Conservation (phyloP, 2,888 invertebrate genomes). For the Branchipolynoe longqiensis region DNA sequence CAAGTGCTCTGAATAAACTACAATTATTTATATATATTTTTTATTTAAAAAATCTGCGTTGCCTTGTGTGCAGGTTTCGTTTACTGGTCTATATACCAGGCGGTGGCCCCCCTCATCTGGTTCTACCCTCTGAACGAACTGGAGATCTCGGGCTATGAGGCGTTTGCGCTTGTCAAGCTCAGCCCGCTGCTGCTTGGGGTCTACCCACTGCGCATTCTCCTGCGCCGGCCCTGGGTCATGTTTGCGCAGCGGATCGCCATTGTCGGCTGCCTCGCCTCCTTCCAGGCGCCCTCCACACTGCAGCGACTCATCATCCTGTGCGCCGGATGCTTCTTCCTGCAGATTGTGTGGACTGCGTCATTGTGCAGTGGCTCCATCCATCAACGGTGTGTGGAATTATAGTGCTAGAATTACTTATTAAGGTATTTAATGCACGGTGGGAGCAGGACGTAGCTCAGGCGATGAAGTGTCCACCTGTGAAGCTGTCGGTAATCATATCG, state of each 20-base stretch:
- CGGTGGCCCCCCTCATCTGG: slow-evolving; percentile 82
- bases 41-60: neutral
- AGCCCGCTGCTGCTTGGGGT: slow-evolving; percentile 72
- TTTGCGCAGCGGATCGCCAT: slow-evolving; percentile 72
- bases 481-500: too few species aligned
- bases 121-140: slow-evolving; percentile 82
- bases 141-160: slow-evolving; percentile 82
- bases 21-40: neutral
- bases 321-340: slow-evolving; percentile 75
- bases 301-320: slow-evolving; percentile 76
- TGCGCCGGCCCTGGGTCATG: slow-evolving; percentile 71
- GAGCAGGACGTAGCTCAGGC: too few species aligned
- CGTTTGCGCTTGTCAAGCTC: slow-evolving; percentile 77
- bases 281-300: slow-evolving; percentile 79
- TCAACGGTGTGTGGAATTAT: slow-evolving; percentile 75
- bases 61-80: slow-evolving; percentile 77
- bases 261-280: slow-evolving; percentile 77
- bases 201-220: slow-evolving; percentile 52
- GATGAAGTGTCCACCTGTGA: too few species aligned
- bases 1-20: too few species aligned
- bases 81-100: slow-evolving; percentile 81
- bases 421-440: neutral
- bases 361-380: slow-evolving; percentile 73
- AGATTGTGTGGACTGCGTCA: slow-evolving; percentile 77
- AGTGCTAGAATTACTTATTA: neutral